These are phyloP conservation scores for Hypselothyrea guttata DNA, from an alignment of 2,888 invertebrate species.

Conservation along the genomic window DNA sequence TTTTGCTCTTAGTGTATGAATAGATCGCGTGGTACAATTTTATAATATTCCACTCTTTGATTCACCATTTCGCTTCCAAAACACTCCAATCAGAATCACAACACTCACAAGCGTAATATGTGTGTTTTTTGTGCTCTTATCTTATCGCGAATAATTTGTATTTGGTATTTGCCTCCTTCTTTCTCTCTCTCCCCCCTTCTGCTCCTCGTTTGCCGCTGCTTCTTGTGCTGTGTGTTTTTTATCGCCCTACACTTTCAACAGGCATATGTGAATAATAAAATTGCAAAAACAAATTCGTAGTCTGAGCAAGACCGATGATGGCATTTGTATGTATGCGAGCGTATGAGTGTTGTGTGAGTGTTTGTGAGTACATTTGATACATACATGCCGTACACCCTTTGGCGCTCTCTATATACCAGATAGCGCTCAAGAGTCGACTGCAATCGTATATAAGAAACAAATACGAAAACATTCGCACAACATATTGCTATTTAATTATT, in stretches of 20 bases:
- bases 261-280: constrained; percentile 55
- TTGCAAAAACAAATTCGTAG: constrained; percentile 33
- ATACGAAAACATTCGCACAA: constrained; percentile 48
- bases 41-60: no score
- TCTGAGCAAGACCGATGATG: constrained; percentile 59
- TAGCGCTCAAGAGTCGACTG: constrained; percentile 34
- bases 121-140: constrained; percentile 43
- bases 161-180: constrained; percentile 44
- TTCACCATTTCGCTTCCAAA: neutral
- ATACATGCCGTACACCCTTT: constrained; percentile 9
- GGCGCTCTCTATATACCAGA: constrained; percentile 27
- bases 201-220: constrained; percentile 2
- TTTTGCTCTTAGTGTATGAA: no score
- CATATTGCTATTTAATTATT: constrained; percentile 67
- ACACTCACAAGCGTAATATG: constrained; percentile 11
- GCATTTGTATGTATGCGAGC: constrained; percentile 22
- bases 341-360: constrained; percentile 1
- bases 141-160: constrained; percentile 66
- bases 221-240: constrained; percentile 39
- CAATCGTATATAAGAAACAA: constrained; percentile 21
- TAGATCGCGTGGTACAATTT: no score
- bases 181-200: constrained; percentile 40
- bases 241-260: constrained; percentile 62
- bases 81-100: constrained; percentile 26
- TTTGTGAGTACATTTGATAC: constrained; percentile 19